These are phyloP conservation scores for Delphinus delphis DNA, from an alignment of 2,113 vertebrate species.

Conservation along the genomic window DNA sequence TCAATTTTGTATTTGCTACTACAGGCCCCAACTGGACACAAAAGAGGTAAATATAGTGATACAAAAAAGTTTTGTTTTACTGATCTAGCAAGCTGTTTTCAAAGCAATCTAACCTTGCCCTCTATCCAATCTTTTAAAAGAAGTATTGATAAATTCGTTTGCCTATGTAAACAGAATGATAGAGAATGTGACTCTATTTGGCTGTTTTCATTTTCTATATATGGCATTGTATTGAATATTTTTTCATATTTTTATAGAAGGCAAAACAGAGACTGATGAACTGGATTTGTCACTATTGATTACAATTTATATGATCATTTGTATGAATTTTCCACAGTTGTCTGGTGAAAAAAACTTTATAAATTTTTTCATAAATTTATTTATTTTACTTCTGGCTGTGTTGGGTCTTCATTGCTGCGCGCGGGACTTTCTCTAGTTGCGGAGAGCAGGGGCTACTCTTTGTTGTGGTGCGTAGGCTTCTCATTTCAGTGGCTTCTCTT, in stretches of 20 bases:
- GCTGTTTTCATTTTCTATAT: background rate
- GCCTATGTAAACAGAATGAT: background rate
- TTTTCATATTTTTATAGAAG: background rate
- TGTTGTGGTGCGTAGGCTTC: too few species aligned
- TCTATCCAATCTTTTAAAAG: background rate
- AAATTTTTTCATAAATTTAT: too few species aligned
- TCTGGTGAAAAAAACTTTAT: background rate
- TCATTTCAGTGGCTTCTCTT: too few species aligned
- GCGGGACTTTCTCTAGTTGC: too few species aligned
- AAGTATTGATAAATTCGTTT: background rate
- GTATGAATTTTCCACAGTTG: conserved; percentile 16
- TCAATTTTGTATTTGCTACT: background rate
- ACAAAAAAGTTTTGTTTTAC: background rate
- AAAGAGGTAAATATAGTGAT: background rate
- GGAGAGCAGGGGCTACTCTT: too few species aligned
- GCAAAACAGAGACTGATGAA: background rate
- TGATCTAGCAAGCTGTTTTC: background rate
- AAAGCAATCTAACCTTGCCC: background rate
- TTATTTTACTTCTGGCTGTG: too few species aligned
- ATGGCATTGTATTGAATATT: background rate
- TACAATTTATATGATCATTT: background rate
- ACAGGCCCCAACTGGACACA: background rate
- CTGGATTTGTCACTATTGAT: background rate
- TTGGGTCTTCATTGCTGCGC: too few species aligned
- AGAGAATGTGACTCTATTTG: background rate